These are phyloP conservation scores for Himalopsyche tibetana DNA, from an alignment of 2,888 invertebrate species.

Conservation along the genomic window DNA sequence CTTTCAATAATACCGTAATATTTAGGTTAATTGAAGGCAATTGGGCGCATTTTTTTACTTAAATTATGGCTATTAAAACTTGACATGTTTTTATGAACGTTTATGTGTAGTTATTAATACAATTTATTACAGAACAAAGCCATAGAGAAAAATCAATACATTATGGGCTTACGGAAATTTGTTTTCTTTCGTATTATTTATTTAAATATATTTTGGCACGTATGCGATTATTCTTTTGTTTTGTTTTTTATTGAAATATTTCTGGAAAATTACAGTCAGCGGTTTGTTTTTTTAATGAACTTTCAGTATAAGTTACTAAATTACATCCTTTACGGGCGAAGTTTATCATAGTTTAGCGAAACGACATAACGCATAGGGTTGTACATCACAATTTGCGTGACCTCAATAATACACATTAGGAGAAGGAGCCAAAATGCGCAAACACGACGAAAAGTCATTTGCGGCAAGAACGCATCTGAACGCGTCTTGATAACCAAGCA, in stretches of 20 bases:
- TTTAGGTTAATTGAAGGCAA: slow-evolving; percentile 28
- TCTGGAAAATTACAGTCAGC: too few species aligned
- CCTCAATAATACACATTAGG: slow-evolving; percentile 4
- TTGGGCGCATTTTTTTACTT: background rate
- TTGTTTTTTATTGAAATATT: too few species aligned
- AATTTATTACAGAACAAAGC: background rate
- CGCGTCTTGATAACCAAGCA: slow-evolving; percentile 23
- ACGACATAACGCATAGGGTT: slow-evolving; percentile 7
- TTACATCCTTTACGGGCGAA: background rate
- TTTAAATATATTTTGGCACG: too few species aligned
- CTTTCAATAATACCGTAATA: background rate
- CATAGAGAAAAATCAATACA: background rate
- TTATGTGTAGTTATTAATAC: background rate
- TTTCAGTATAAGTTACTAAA: too few species aligned
- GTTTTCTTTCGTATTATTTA: too few species aligned
- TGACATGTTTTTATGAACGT: slow-evolving; percentile 9
- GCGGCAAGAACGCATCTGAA: slow-evolving; percentile 28
- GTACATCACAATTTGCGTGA: slow-evolving; percentile 34
- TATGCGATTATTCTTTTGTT: too few species aligned
- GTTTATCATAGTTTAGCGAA: slow-evolving; percentile 31
- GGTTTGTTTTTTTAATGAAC: too few species aligned
- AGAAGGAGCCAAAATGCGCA: slow-evolving; percentile 3
- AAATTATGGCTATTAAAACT: slow-evolving; percentile 15
- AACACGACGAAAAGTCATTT: slow-evolving; percentile 34
- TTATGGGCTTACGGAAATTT: too few species aligned